phyloP scores from a whole-genome alignment of 2,113 vertebrate species.

The Chaetops frenatus region DNA sequence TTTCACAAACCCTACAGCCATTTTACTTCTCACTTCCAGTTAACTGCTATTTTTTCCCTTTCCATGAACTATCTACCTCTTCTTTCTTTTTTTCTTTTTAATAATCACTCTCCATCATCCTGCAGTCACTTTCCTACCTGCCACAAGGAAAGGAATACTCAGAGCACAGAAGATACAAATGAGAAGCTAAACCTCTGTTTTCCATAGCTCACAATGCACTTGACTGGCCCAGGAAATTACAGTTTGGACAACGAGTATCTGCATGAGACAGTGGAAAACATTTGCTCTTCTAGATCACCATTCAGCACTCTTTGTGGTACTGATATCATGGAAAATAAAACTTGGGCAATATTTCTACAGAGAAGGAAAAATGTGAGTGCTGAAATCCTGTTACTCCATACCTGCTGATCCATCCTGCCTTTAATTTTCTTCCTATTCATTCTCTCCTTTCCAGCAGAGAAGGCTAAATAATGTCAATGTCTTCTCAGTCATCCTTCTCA shows the following conservation, averaged over 20 bases:
- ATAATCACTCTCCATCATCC: neutral
- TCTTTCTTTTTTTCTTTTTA: neutral
- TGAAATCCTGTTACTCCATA: neutral
- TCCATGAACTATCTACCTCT: neutral
- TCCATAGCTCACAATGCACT: neutral
- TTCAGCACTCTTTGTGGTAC: neutral
- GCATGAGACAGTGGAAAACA: neutral
- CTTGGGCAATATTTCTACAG: neutral
- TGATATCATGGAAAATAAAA: neutral
- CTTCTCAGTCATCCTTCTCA: constrained; percentile 58
- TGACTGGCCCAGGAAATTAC: neutral
- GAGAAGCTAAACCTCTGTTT: neutral
- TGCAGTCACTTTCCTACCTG: neutral
- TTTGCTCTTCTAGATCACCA: neutral
- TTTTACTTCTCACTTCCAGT: neutral
- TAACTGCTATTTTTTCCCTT: neutral
- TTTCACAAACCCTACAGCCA: neutral
- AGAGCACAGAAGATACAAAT: neutral
- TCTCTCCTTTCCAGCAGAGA: constrained; percentile 12
- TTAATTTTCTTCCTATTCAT: constrained; percentile 38
- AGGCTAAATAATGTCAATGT: constrained; percentile 35
- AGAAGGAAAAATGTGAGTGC: neutral
- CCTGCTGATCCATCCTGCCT: neutral
- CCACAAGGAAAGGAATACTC: neutral
- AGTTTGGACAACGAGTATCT: neutral